Evolutionary conservation across 2,797 vertebrate genomes (phyloP).

Genomic region (Myioborus melanocephalus): DNA sequence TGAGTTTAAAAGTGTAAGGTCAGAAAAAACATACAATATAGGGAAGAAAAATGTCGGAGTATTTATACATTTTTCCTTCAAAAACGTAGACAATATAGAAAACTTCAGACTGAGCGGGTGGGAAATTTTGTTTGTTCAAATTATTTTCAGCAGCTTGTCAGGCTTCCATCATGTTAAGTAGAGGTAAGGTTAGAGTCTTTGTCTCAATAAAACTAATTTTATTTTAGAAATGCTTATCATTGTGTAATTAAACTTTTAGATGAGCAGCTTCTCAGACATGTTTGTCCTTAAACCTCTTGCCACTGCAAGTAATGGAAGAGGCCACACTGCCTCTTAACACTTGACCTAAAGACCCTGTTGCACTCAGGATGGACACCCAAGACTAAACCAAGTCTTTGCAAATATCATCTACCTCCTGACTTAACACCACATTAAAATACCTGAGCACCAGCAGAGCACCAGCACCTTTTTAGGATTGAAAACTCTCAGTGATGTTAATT

Average conservation of each 20-base stretch:
- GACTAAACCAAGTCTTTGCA: not conserved
- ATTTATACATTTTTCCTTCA: not conserved
- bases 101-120: not conserved
- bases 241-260: not conserved
- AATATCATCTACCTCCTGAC: not conserved
- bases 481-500: not conserved
- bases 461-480: not conserved
- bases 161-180: not conserved
- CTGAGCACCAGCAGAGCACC: not conserved
- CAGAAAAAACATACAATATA: not conserved
- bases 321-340: not conserved
- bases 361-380: not conserved
- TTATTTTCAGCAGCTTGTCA: not conserved
- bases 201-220: not conserved
- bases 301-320: not conserved
- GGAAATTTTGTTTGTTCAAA: not conserved
- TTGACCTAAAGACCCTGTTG: not conserved
- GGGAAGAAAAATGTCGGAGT: not conserved
- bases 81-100: not conserved
- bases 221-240: not conserved
- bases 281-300: not conserved
- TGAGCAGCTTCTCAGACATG: not conserved
- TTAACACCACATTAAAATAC: not conserved
- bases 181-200: not conserved
- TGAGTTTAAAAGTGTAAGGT: conserved; percentile 1